These are phyloP conservation scores for Cryptocephalus primarius DNA, from an alignment of 2,888 invertebrate species.

Conservation along the genomic window DNA sequence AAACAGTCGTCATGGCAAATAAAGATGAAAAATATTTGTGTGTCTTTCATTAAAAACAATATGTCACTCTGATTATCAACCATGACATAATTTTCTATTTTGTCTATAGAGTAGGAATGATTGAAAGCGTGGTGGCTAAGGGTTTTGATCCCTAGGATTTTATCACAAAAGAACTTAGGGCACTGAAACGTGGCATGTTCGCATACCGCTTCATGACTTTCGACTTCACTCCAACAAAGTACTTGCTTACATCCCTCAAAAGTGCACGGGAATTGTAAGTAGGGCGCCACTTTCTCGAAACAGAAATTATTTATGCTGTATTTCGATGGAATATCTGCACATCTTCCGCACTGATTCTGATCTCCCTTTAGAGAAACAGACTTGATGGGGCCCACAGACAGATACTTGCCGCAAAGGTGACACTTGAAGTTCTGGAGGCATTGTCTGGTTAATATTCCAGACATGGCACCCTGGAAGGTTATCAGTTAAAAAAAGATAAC, in stretches of 20 bases:
- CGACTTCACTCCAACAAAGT: background rate
- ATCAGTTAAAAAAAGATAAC: too few relatives aligned
- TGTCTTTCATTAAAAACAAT: background rate
- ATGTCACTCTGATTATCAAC: background rate
- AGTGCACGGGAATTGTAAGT: background rate
- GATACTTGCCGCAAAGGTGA: background rate
- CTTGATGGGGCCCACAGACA: background rate
- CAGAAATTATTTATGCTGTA: background rate
- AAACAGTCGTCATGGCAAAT: background rate
- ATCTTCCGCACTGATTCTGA: background rate
- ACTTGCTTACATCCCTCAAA: background rate
- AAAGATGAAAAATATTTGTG: background rate
- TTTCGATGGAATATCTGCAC: background rate
- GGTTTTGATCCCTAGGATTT: background rate
- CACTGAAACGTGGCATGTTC: background rate
- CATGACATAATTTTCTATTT: background rate
- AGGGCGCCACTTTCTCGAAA: background rate
- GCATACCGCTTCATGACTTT: background rate
- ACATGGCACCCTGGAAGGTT: too few relatives aligned
- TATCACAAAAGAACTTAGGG: background rate
- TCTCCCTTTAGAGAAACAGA: background rate
- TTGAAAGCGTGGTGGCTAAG: background rate
- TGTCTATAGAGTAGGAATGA: background rate
- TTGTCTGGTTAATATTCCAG: too few relatives aligned
- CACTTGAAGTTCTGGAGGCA: background rate